phyloP scores from a whole-genome alignment of 2,888 invertebrate genomes.

The Drosophila merina region DNA sequence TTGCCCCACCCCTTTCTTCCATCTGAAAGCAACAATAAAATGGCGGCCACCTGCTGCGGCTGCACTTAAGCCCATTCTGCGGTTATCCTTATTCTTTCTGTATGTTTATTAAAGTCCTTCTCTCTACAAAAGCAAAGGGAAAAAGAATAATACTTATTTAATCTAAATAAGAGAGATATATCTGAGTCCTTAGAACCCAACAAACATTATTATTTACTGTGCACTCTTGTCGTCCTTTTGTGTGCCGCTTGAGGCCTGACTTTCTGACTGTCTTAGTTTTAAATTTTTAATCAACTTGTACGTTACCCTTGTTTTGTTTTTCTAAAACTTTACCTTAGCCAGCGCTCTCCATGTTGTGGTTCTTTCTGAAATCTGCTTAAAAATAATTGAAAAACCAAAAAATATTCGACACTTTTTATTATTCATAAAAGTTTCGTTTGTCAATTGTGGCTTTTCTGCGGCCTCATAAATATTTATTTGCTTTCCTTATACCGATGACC shows the following conservation, averaged over 20 bases:
- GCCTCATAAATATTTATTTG: constrained; percentile 52
- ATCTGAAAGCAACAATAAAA: constrained; percentile 61
- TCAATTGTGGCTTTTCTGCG: constrained; percentile 34
- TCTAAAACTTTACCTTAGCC: constrained; percentile 28
- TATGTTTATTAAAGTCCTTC: constrained; percentile 54
- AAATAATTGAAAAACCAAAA: constrained; percentile 34
- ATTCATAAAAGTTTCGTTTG: constrained; percentile 40
- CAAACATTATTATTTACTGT: background rate
- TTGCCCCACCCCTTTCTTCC: background rate
- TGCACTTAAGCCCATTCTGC: constrained; percentile 75
- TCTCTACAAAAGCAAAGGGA: background rate
- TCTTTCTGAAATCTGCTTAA: constrained; percentile 39
- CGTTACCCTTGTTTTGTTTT: constrained; percentile 48
- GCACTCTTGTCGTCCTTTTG: constrained; percentile 4
- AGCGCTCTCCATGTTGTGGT: background rate
- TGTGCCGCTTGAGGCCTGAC: constrained; percentile 2
- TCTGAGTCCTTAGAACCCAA: too few species aligned
- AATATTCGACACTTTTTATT: constrained; percentile 39
- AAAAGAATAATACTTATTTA: background rate
- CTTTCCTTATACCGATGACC: constrained; percentile 24
- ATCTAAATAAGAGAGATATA: background rate
- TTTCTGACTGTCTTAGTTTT: constrained; percentile 41
- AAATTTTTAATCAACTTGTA: constrained; percentile 74
- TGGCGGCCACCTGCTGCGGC: constrained; percentile 77
- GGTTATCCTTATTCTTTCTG: constrained; percentile 43